These are phyloP conservation scores for Drosophila nigritarsus DNA, from an alignment of 2,888 invertebrate genomes.

Conservation along the genomic window DNA sequence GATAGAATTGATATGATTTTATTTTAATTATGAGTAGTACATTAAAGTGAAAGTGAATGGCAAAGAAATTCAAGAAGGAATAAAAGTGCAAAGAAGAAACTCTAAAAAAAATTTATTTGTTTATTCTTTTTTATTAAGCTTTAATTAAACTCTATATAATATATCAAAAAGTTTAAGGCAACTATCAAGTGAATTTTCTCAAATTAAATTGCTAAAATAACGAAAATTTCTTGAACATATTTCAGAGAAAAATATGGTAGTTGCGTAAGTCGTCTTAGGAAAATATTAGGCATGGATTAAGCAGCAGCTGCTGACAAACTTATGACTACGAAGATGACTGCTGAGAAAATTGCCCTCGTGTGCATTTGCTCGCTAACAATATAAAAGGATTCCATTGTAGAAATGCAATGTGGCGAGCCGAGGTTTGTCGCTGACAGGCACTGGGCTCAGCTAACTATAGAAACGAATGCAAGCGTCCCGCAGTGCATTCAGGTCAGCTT, in stretches of 20 bases:
- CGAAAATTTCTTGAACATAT: not conserved
- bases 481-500: slow-evolving; percentile 53
- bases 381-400: slow-evolving; percentile 37
- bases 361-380: slow-evolving; percentile 37
- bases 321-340: slow-evolving; percentile 18
- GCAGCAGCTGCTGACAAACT: slow-evolving; percentile 42
- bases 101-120: not conserved
- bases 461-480: slow-evolving; percentile 34
- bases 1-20: not conserved
- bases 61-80: not conserved
- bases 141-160: not conserved
- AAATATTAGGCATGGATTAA: slow-evolving; percentile 19
- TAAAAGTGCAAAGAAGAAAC: not conserved
- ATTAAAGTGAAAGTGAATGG: not conserved
- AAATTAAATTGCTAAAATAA: slow-evolving; percentile 1
- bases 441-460: slow-evolving; percentile 20
- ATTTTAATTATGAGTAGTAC: not conserved
- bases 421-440: slow-evolving; percentile 48
- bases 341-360: slow-evolving; percentile 45
- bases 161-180: not conserved
- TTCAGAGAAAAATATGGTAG: slow-evolving; percentile 7
- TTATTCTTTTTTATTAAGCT: not conserved
- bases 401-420: slow-evolving; percentile 39
- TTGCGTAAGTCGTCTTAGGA: slow-evolving; percentile 15
- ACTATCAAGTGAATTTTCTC: not conserved